Percentiles rank a stretch among this genome's conserved stretches.
Conservation (phyloP, 2,888 invertebrate genomes). For the Malthinus seriepunctatus region DNA sequence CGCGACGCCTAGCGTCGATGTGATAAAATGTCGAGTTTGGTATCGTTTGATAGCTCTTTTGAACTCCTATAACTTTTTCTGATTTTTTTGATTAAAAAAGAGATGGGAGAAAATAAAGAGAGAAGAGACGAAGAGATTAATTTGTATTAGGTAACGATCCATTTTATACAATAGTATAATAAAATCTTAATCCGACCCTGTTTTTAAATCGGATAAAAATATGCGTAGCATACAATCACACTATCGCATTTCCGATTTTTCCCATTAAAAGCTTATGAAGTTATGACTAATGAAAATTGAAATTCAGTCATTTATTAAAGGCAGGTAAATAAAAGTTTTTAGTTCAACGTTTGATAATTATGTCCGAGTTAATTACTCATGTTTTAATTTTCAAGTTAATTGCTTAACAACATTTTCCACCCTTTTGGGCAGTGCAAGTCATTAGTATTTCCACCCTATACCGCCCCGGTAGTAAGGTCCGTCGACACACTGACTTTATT, state of each 20-base stretch:
- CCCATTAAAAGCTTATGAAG: neutral
- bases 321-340: neutral
- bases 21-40: too few relatives aligned
- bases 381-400: conserved; percentile 30
- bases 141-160: too few relatives aligned
- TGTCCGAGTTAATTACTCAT: conserved; percentile 1
- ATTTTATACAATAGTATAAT: too few relatives aligned
- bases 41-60: too few relatives aligned
- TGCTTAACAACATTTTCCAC: conserved; percentile 34
- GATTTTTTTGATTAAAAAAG: too few relatives aligned
- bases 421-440: conserved; percentile 32
- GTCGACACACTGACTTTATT: conserved; percentile 35
- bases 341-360: conserved; percentile 3
- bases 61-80: too few relatives aligned
- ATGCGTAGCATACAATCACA: conserved; percentile 1
- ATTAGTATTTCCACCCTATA: conserved; percentile 33
- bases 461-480: conserved; percentile 32
- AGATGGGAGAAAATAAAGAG: too few relatives aligned
- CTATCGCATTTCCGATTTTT: neutral
- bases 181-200: too few relatives aligned
- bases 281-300: conserved; percentile 1
- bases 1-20: too few relatives aligned
- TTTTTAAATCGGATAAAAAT: neutral
- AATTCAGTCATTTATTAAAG: neutral
- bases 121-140: too few relatives aligned